Percentiles rank a stretch among this genome's conserved stretches.
Evolutionary conservation across 2,797 vertebrate species (phyloP).

Genomic region (Argentina silus): DNA sequence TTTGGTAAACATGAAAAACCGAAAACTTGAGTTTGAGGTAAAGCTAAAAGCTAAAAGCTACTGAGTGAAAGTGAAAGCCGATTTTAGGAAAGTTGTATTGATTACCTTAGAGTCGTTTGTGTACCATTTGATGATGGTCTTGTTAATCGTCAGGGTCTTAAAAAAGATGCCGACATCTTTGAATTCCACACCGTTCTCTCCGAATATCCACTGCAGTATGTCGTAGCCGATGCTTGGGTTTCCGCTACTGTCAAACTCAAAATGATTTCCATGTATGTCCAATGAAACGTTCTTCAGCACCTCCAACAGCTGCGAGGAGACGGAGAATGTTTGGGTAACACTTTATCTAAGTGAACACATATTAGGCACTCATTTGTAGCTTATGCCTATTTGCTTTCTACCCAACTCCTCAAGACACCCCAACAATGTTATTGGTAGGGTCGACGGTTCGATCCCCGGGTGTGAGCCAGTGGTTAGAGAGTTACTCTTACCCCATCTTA

Average conservation of each 20-base stretch:
- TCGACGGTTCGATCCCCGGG: no score
- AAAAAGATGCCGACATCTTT: slow-evolving; percentile 69
- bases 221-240: slow-evolving; percentile 78
- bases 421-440: no score
- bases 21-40: no score
- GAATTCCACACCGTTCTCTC: slow-evolving; percentile 22
- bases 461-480: no score
- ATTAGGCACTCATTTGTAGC: background rate
- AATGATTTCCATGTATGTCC: slow-evolving; percentile 47
- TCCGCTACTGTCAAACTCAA: slow-evolving; percentile 78
- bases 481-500: no score
- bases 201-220: slow-evolving; percentile 83
- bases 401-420: no score
- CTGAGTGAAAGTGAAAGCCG: background rate
- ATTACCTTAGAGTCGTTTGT: slow-evolving; percentile 68
- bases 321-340: background rate
- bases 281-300: slow-evolving; percentile 76
- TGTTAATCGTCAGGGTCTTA: slow-evolving; percentile 56
- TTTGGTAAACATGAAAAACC: no score
- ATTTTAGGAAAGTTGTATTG: background rate
- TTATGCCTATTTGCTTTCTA: no score
- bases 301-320: slow-evolving; percentile 78
- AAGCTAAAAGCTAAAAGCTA: background rate
- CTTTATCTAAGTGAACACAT: background rate
- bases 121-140: slow-evolving; percentile 70